These are phyloP conservation scores for Epiblema foenella DNA, from an alignment of 2,888 invertebrate genomes.

Conservation along the genomic window DNA sequence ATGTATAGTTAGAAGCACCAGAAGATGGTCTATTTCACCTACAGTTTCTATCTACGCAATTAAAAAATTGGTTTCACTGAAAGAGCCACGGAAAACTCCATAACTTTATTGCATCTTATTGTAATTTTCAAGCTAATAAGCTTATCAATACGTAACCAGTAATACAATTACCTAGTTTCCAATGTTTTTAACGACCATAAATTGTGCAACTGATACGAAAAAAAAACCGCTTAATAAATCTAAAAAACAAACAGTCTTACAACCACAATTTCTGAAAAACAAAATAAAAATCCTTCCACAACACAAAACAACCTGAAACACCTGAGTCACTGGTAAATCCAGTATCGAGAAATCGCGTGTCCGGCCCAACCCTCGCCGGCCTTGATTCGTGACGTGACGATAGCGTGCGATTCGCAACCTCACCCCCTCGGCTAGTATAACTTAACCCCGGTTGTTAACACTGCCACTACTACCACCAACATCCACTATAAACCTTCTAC, in stretches of 20 bases:
- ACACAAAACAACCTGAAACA: conserved; percentile 31
- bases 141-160: too few species aligned
- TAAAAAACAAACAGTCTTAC: background rate
- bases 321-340: conserved; percentile 51
- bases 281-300: background rate
- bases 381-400: conserved; percentile 27
- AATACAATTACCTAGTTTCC: too few species aligned
- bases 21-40: too few species aligned
- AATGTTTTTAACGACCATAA: too few species aligned
- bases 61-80: too few species aligned
- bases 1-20: too few species aligned
- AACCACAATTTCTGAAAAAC: background rate
- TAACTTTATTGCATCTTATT: too few species aligned
- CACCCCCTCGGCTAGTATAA: background rate
- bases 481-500: too few species aligned
- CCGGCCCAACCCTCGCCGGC: conserved; percentile 46
- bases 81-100: too few species aligned
- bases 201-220: too few species aligned
- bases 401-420: conserved; percentile 8
- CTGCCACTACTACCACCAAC: background rate
- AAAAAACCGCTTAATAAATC: background rate
- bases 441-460: background rate
- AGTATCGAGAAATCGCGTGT: conserved; percentile 51
- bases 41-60: too few species aligned
- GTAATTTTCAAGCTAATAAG: too few species aligned